Base-by-base conservation (phyloP, 92 coral and sea anemone genomes). In the Porites cylindrica region DNA sequence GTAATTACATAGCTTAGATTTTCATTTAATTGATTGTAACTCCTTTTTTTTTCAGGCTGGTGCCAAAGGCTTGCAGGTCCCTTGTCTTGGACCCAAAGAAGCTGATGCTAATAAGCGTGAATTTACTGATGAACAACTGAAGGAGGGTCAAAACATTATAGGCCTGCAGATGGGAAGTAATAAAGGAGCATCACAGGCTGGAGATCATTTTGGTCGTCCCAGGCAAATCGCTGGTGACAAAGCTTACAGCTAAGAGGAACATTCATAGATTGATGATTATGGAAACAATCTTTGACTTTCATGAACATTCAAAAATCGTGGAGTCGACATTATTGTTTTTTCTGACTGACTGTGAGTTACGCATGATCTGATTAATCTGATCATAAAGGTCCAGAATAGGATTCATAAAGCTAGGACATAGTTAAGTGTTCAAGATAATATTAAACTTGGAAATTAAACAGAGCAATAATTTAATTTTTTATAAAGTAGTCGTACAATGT, bases 61-160 rank as follows among this genome's bases (percentile, higher is more conserved):
- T 70, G 17, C 86, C 2, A 83, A 86, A 58, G 94, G 93, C 47
- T 67, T 90, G 11, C 23, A 32, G 19, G 91, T 94, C 26, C 99
- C 98, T 8, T 32, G 82, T 7, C 85, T 97, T 54, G 99, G 99
- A 17, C 99, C 99, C 8, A 95, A 97, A 71, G 99, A 97, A 68
- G 94, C 99, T 24, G 82, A 78, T 66, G 95, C 86, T 8, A 89
- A 93, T 74, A 80, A 78, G 29, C 98, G 97, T 0, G 94, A 95
- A 29, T 97, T 92, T 85, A 91, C 91, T 0, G 96, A 97, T 1
- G 96, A 97, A 75, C 99, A 97, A 65, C 85, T 95, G 10, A 91
- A 86, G 54, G 96, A 86, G 10, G 97, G 99, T n/a, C 81, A 95
- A 58, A 86, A 84, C 38, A 79, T 93, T 16, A 81, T 93, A 1